These are phyloP conservation scores for Lasioglossum villosulum DNA, from an alignment of 2,888 invertebrate species.

Conservation along the genomic window DNA sequence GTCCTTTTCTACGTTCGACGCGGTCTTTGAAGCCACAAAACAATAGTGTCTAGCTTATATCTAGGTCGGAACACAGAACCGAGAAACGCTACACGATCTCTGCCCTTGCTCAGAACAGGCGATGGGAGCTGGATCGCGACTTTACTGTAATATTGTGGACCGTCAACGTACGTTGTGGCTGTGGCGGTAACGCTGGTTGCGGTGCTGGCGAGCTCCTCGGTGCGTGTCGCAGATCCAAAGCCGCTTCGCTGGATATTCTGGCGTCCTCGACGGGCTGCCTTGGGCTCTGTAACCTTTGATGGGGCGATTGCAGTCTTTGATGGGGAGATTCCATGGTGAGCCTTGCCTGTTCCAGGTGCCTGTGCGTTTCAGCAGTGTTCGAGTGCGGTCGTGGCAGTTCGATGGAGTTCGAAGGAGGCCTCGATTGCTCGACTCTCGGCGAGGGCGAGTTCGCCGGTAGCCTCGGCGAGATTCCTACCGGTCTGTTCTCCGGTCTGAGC, in stretches of 20 bases:
- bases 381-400: conserved; percentile 80
- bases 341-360: conserved; percentile 80
- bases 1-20: too few relatives aligned
- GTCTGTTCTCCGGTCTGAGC: conserved; percentile 74
- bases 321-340: conserved; percentile 82
- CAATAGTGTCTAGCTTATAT: too few relatives aligned
- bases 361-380: conserved; percentile 76
- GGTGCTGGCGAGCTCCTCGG: conserved; percentile 80
- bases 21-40: too few relatives aligned
- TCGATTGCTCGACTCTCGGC: conserved; percentile 78
- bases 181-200: conserved; percentile 77
- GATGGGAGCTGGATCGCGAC: too few relatives aligned
- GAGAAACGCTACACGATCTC: too few relatives aligned
- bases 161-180: conserved; percentile 78
- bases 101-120: too few relatives aligned
- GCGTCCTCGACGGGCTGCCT: conserved; percentile 78
- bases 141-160: not conserved
- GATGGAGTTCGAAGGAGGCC: conserved; percentile 80
- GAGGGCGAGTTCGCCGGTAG: conserved; percentile 79
- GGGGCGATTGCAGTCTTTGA: conserved; percentile 81
- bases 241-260: conserved; percentile 78
- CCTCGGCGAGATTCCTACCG: conserved; percentile 81
- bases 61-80: too few relatives aligned
- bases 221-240: conserved; percentile 81
- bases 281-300: conserved; percentile 81